phyloP scores from a whole-genome alignment of 2,888 invertebrate species.

The Drosophila conformis region DNA sequence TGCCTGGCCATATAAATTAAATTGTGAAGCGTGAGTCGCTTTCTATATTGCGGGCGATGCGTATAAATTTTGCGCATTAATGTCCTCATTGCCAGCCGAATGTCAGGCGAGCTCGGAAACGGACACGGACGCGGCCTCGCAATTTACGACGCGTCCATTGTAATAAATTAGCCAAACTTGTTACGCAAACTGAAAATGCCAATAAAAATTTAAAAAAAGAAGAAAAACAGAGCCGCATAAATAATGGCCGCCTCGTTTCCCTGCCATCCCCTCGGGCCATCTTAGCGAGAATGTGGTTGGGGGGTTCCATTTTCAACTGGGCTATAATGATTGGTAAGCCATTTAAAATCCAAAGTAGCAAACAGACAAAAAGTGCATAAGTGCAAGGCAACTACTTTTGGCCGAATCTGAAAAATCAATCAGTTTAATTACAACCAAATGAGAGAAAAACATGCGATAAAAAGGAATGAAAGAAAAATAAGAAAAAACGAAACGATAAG shows the following conservation, averaged over 20 bases:
- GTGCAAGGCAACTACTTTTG: constrained; percentile 23
- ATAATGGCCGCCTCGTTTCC: constrained; percentile 36
- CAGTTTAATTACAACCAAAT: constrained; percentile 57
- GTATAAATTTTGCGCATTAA: constrained; percentile 64
- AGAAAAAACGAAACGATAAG: not conserved
- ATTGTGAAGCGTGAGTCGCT: constrained; percentile 58
- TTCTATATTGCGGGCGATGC: constrained; percentile 37
- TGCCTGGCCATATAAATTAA: constrained; percentile 57
- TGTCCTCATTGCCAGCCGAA: constrained; percentile 56
- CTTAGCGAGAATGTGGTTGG: constrained; percentile 1
- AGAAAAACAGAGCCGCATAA: constrained; percentile 59
- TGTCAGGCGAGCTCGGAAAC: constrained; percentile 34
- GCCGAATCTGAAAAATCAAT: constrained; percentile 52
- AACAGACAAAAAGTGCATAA: constrained; percentile 26
- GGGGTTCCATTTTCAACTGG: not conserved
- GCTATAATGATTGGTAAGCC: constrained; percentile 32
- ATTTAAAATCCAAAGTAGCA: constrained; percentile 38
- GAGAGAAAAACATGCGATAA: constrained; percentile 12
- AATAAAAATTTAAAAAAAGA: constrained; percentile 56
- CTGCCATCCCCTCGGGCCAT: not conserved
- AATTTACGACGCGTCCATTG: constrained; percentile 74
- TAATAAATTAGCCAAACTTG: constrained; percentile 77
- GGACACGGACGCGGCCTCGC: constrained; percentile 15
- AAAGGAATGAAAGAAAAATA: not conserved
- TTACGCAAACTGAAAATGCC: constrained; percentile 67